Evolutionary conservation across 2,113 vertebrate genomes (phyloP), one percentile per base, ranked within the genome.

Genomic region (Athene noctua): DNA sequence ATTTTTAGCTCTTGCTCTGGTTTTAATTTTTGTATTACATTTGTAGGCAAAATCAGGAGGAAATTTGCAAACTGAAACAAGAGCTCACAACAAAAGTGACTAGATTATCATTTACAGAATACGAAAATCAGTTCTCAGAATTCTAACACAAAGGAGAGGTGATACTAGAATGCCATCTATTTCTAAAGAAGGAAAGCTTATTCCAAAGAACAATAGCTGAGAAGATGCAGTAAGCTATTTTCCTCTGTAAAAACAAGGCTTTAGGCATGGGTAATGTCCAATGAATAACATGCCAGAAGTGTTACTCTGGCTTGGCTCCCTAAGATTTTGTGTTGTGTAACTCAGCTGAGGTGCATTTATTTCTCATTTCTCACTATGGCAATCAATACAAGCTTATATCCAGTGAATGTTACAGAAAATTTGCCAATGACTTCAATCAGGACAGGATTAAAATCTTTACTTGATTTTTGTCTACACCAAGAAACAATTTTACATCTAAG

Each of bases 21-120:
- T 75, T 86, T 86, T 89, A 84, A 80, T 87, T 96, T 93, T 91
- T 85, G 11, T 84, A 79, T 94, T 91, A 72, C 2, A 82, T 92
- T 68, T 57, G 34, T 30, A 89, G 86, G 78, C 26, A 93, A 87
- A 96, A 84, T 49, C 36, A 68, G 79, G 63, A 92, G 29, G 36
- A 80, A 80, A 77, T 81, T 20, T 42, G 16, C 57, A 80, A 62
- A 51, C 14, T 11, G 25, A 32, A 54, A 29, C 36, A 65, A 66
- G 40, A 66, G 4, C 34, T 88, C 38, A 46, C 46, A 58, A n/a
- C 17, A 82, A 49, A 55, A 72, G 59, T 11, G 11, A n/a, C 49
- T 32, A 70, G 36, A 34, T 26, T 82, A 44, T 72, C 26, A 20
- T 63, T 79, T 75, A 52, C 20, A 72, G 62, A 67, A 52, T 47